A percentile compares a stretch with the other conserved stretches of the same genome.
Evolutionary conservation across 2,797 vertebrate genomes (phyloP).

Genomic region (Dendrocincla fuliginosa): DNA sequence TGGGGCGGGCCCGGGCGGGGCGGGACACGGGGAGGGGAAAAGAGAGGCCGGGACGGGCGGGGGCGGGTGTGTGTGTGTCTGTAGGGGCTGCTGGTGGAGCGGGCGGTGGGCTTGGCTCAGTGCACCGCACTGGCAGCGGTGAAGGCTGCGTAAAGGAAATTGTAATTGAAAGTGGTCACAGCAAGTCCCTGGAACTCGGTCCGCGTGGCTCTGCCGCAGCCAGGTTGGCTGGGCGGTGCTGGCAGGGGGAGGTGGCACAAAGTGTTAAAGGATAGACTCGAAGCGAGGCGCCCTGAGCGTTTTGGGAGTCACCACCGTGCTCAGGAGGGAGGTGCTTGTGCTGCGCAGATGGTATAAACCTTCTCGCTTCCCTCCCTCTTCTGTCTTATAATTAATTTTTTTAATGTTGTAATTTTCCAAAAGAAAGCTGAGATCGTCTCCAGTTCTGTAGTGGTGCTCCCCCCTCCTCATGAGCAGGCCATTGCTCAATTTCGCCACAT

Average conservation of each 20-base stretch:
- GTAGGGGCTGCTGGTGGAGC: accelerated
- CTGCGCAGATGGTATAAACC: accelerated
- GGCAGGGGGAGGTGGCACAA: background rate
- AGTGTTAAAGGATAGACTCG: accelerated
- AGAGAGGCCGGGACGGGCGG: accelerated
- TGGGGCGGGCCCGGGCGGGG: background rate
- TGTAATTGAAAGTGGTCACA: accelerated
- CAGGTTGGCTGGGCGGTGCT: background rate
- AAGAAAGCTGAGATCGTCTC: background rate
- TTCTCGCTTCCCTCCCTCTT: background rate
- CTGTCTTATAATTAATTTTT: background rate
- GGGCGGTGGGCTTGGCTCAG: accelerated
- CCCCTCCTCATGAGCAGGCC: background rate
- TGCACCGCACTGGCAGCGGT: accelerated
- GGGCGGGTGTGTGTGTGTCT: too few relatives aligned
- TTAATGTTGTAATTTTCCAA: background rate
- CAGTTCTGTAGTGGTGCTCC: background rate
- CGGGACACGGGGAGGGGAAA: background rate
- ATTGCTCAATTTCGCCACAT: background rate
- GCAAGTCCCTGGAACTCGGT: background rate
- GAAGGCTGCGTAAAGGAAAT: background rate
- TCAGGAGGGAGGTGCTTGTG: background rate
- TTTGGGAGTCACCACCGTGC: accelerated
- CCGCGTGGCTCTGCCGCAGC: background rate
- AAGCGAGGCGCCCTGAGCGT: accelerated